Conservation (phyloP, 2,113 vertebrate species). For the Platichthys stellatus region DNA sequence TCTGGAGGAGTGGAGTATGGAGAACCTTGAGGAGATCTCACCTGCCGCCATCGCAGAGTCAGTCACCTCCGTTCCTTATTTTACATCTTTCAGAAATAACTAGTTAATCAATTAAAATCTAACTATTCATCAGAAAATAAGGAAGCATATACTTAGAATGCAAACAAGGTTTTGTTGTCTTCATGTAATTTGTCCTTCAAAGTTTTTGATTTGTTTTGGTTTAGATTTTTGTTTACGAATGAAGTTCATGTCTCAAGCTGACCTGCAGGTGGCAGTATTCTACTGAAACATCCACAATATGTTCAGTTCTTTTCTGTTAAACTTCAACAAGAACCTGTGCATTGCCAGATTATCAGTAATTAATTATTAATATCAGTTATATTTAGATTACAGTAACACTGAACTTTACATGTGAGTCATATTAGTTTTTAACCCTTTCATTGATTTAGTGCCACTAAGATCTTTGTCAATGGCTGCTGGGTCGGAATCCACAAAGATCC, state of each 20-base stretch:
- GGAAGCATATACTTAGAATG: too few relatives aligned
- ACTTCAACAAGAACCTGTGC: too few relatives aligned
- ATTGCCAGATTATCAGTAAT: neutral
- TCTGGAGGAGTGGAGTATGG: constrained; percentile 99
- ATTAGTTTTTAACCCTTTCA: neutral
- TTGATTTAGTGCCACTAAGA: constrained; percentile 92
- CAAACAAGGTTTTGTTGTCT: too few relatives aligned
- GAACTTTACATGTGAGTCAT: neutral
- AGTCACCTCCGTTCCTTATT: constrained; percentile 57
- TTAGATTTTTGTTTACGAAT: too few relatives aligned
- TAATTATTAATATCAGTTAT: too few relatives aligned
- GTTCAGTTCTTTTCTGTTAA: too few relatives aligned
- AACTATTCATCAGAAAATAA: too few relatives aligned
- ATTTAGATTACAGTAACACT: neutral
- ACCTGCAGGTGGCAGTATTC: neutral
- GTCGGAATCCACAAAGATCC: constrained; percentile 99
- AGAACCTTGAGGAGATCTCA: constrained; percentile 99
- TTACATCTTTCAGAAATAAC: neutral
- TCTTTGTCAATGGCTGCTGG: constrained; percentile 99
- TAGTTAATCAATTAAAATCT: too few relatives aligned
- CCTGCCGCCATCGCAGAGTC: constrained; percentile 98
- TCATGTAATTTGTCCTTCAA: neutral
- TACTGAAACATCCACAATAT: too few relatives aligned
- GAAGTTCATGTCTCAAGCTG: neutral
- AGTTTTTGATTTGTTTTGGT: too few relatives aligned